These are phyloP conservation scores for Zophobas atratus DNA, from an alignment of 1,140 invertebrate genomes.

Conservation along the genomic window DNA sequence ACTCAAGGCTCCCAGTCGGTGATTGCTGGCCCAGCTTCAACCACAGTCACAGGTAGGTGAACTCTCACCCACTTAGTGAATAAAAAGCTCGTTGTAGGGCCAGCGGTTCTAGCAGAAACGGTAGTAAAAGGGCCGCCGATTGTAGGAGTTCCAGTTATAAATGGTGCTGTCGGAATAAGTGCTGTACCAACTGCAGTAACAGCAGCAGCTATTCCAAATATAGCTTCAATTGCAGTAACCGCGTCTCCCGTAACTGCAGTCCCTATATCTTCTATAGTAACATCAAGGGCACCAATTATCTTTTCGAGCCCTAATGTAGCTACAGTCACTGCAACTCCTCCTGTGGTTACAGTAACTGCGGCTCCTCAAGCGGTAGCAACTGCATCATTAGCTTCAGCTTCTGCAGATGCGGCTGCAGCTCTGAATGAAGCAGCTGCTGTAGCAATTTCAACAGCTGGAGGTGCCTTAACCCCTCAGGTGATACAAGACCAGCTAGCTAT, in stretches of 20 bases:
- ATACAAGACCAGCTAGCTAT: slow-evolving; percentile 11
- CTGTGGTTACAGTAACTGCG: slow-evolving; percentile 12
- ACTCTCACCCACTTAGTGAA: neutral
- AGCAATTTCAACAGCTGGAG: neutral
- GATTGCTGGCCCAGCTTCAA: slow-evolving; percentile 63
- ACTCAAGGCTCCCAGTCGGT: slow-evolving; percentile 61
- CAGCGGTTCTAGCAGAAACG: slow-evolving; percentile 33
- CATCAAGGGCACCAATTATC: neutral
- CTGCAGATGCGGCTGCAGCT: slow-evolving; percentile 12
- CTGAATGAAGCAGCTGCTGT: slow-evolving; percentile 1
- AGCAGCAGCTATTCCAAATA: slow-evolving; percentile 11
- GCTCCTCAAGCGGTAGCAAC: slow-evolving; percentile 14
- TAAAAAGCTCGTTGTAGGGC: slow-evolving; percentile 11
- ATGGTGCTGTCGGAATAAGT: slow-evolving; percentile 28
- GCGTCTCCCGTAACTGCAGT: slow-evolving; percentile 21
- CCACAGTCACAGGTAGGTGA: slow-evolving; percentile 60
- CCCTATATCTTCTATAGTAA: slow-evolving; percentile 11
- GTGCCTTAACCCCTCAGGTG: slow-evolving; percentile 5
- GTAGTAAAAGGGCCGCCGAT: slow-evolving; percentile 32
- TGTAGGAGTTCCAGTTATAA: neutral
- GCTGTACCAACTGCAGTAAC: slow-evolving; percentile 44
- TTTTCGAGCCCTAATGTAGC: neutral
- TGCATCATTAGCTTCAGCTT: slow-evolving; percentile 22
- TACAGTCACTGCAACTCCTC: slow-evolving; percentile 6
- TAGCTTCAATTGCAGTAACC: slow-evolving; percentile 22